Evolutionary conservation across 2,888 invertebrate genomes (phyloP).

Genomic region (Auanema freiburgensis): DNA sequence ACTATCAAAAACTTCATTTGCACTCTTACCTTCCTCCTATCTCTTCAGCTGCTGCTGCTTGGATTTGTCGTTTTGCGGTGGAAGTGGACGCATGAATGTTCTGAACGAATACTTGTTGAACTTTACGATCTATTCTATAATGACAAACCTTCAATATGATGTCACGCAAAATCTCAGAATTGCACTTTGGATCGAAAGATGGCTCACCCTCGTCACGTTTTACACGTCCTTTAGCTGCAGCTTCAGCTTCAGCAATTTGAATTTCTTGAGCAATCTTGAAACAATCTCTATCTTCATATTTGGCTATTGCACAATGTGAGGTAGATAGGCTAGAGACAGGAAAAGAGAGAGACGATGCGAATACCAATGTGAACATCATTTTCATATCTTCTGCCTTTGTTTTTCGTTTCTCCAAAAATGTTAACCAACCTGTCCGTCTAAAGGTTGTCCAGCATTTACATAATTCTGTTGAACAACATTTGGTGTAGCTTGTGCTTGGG

Average conservation of each 20-base stretch:
- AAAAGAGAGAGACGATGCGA: too few species aligned
- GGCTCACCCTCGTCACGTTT: constrained; percentile 37
- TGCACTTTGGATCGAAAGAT: constrained; percentile 52
- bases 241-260: background rate
- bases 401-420: background rate
- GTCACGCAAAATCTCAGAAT: constrained; percentile 44
- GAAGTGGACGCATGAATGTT: constrained; percentile 56
- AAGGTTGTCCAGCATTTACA: background rate
- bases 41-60: constrained; percentile 38
- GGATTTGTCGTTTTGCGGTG: constrained; percentile 54
- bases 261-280: background rate
- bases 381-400: background rate
- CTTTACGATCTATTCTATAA: constrained; percentile 6
- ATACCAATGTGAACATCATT: too few species aligned
- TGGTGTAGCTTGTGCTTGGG: background rate
- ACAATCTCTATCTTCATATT: too few species aligned
- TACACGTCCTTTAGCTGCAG: constrained; percentile 16
- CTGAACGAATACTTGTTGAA: constrained; percentile 32
- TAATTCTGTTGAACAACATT: background rate
- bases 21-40: constrained; percentile 28
- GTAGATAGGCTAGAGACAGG: too few species aligned
- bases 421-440: constrained; percentile 2
- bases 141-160: constrained; percentile 37
- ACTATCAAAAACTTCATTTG: background rate
- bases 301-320: too few species aligned